Evolutionary conservation across 2,113 vertebrate species (phyloP).

Genomic region (Brachirus orientalis): DNA sequence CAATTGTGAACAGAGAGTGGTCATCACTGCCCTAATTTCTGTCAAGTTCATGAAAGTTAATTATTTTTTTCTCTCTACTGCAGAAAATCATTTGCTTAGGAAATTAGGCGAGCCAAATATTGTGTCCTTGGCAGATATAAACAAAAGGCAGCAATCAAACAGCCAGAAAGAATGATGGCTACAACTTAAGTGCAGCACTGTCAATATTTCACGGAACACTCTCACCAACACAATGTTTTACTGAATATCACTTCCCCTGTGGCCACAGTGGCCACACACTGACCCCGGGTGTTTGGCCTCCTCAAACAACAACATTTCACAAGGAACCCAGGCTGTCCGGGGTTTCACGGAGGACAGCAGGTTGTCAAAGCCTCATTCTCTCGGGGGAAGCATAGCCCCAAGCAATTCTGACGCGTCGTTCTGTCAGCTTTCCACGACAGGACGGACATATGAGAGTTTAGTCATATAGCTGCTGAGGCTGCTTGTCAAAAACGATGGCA

Average conservation of each 20-base stretch:
- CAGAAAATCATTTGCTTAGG: background rate
- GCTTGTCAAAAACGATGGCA: conserved; percentile 66
- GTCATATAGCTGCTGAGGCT: conserved; percentile 55
- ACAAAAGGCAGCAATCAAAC: too few species aligned
- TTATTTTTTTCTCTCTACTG: background rate
- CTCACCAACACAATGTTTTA: conserved; percentile 58
- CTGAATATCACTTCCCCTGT: conserved; percentile 43
- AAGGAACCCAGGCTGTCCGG: conserved; percentile 39
- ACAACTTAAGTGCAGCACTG: conserved; percentile 36
- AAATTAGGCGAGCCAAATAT: background rate
- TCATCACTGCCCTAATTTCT: background rate
- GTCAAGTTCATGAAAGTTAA: background rate
- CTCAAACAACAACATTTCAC: conserved; percentile 64
- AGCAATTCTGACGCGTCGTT: conserved; percentile 48
- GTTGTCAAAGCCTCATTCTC: conserved; percentile 55
- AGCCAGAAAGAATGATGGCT: conserved; percentile 23
- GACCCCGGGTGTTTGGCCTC: conserved; percentile 57
- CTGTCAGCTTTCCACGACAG: conserved; percentile 22
- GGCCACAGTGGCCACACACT: conserved; percentile 47
- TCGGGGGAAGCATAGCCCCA: conserved; percentile 33
- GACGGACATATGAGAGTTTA: conserved; percentile 46
- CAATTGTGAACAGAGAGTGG: background rate
- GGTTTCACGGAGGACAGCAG: conserved; percentile 38
- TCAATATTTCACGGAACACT: conserved; percentile 36
- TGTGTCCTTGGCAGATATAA: background rate